phyloP scores from a whole-genome alignment of 2,113 vertebrate genomes.

The Nycticryphes semicollaris region DNA sequence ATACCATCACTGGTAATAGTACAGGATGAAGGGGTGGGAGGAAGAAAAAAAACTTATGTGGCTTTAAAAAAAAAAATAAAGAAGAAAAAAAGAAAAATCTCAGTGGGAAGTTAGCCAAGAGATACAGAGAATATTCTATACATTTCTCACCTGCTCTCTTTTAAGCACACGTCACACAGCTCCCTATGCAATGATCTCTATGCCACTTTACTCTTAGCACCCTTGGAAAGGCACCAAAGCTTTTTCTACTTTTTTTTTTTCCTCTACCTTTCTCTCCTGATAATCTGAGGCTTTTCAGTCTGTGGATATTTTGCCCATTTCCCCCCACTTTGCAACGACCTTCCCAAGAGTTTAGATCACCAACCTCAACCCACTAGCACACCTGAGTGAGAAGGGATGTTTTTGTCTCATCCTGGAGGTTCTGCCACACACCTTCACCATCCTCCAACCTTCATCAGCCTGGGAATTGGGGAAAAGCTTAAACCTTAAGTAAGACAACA shows the following conservation, averaged over 20 bases:
- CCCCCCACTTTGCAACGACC: neutral
- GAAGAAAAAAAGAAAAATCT: neutral
- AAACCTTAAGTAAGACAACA: neutral
- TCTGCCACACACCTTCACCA: neutral
- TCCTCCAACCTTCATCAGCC: neutral
- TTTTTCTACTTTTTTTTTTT: neutral
- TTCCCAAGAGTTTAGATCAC: neutral
- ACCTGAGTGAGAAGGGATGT: neutral
- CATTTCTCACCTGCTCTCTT: neutral
- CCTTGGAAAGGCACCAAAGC: neutral
- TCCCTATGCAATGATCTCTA: neutral
- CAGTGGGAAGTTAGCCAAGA: neutral
- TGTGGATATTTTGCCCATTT: neutral
- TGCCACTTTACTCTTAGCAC: neutral
- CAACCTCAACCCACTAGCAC: accelerated
- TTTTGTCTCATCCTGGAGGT: neutral
- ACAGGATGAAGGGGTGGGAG: neutral
- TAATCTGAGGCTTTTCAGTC: neutral
- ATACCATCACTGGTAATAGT: neutral
- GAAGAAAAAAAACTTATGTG: no score
- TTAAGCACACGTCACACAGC: neutral
- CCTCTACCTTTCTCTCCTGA: neutral
- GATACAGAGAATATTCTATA: neutral
- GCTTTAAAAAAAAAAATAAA: neutral
- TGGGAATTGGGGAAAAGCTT: neutral